phyloP scores from a whole-genome alignment of 2,113 vertebrate genomes.

The Canis aureus region DNA sequence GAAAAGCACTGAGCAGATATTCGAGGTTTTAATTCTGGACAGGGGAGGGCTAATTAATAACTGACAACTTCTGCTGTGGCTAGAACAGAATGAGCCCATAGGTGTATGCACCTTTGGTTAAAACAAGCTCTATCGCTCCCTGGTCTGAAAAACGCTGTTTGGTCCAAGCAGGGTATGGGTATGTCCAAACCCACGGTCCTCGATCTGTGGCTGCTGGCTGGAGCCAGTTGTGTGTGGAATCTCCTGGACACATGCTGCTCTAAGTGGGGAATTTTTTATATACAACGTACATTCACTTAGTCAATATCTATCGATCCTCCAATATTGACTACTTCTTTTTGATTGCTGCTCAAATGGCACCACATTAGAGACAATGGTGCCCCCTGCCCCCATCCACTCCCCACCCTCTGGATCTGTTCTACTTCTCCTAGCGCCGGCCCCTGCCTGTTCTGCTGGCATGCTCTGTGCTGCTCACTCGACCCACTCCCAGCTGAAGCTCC shows the following conservation, averaged over 20 bases:
- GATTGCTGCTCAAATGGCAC: too few relatives aligned
- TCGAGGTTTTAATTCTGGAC: background rate
- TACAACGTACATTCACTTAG: background rate
- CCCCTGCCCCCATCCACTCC: accelerated
- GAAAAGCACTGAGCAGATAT: too few relatives aligned
- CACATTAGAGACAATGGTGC: accelerated
- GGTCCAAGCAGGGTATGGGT: background rate
- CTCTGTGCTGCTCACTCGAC: accelerated
- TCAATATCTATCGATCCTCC: background rate
- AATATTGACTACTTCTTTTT: background rate
- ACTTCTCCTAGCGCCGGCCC: accelerated
- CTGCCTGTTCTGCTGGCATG: accelerated
- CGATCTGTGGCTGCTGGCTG: accelerated
- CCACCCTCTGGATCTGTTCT: too few relatives aligned
- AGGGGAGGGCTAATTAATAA: background rate
- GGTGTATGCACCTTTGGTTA: accelerated
- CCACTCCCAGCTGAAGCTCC: accelerated
- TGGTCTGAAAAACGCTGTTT: background rate
- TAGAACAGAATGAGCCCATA: accelerated
- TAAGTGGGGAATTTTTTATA: accelerated
- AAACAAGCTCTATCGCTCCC: accelerated
- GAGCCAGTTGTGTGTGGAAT: background rate
- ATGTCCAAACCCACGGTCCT: accelerated
- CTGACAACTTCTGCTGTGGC: accelerated
- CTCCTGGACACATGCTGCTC: accelerated